These are phyloP conservation scores for Limenitis camilla DNA, from an alignment of 2,888 invertebrate species.

Conservation along the genomic window DNA sequence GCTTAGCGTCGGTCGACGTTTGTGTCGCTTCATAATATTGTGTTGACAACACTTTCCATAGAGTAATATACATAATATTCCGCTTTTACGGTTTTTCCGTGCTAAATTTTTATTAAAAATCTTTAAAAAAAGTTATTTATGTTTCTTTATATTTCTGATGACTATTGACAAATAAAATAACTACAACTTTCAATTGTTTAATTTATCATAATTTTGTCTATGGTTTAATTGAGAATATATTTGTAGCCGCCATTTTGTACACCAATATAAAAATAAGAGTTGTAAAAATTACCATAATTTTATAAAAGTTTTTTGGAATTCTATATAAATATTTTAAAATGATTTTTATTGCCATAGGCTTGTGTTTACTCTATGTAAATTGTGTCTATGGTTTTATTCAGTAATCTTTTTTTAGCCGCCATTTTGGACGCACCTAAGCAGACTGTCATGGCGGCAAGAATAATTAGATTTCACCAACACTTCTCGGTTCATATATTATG, in stretches of 20 bases:
- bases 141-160: no score
- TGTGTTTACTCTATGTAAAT: not conserved
- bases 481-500: slow-evolving; percentile 65
- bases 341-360: not conserved
- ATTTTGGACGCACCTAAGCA: slow-evolving; percentile 57
- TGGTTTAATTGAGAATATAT: not conserved
- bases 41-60: slow-evolving; percentile 41
- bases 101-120: no score
- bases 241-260: slow-evolving; percentile 3
- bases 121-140: no score
- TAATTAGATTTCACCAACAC: slow-evolving; percentile 65
- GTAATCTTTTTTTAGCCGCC: slow-evolving; percentile 36
- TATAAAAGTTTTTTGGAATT: no score
- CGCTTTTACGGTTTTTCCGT: no score
- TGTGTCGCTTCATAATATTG: slow-evolving; percentile 59
- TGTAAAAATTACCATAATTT: no score
- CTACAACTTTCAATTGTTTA: no score
- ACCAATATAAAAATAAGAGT: not conserved
- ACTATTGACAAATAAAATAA: no score
- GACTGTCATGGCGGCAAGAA: slow-evolving; percentile 66
- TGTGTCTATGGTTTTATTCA: slow-evolving; percentile 20
- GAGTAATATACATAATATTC: not conserved
- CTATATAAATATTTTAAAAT: no score
- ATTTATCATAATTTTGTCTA: not conserved
- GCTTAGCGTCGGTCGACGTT: slow-evolving; percentile 61